Base-by-base conservation (phyloP, 2,888 invertebrate genomes). In the Drosophila sordidula region DNA sequence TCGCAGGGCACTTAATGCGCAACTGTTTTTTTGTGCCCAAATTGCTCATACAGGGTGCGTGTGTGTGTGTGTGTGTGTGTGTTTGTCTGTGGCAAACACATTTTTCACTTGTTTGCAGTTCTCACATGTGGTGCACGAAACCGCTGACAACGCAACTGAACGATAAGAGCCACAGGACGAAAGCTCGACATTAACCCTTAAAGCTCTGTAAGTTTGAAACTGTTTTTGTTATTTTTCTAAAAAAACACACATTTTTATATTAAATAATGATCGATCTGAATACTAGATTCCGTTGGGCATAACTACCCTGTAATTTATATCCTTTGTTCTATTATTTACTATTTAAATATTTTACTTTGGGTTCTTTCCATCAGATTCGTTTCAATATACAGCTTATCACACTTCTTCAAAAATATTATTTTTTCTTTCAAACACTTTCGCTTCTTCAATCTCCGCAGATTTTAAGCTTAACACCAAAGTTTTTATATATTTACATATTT, bases 1-100 rank as follows among this genome's bases (percentile, higher is more conserved):
- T 69, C 29, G 32, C 46, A 49, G 16, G 29, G 45, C 46, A 56
- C 55, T 54, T 66, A 76, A 74, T 78, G 79, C 57, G 54, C 75
- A 76, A 67, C 70, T 76, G 79, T 74, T 78, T 70, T 70, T 11
- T 14, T 41, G 4, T 34, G 34, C 8, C 25, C 12, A 38, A 72
- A 72, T 72, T 56, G 73, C 45, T 49, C 39, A 18, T 42, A 22
- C 29, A 29, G 22, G 38, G 34, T 41, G 52, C 8, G 50, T 54
- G 49, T 42, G 45, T 57, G 47, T 38, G 36, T 38, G 14, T 38
- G 50, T 54, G 49, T 42, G 45, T 57, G 47, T 38, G 36, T 38
- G 14, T 38, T n/a, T 9, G 4, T 49, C 38, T 38, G 1, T 36
- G 41, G 36, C 29, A 12, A 47, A 65, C n/a, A 44, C 26, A 44